Percentiles rank a stretch among this genome's conserved stretches.
Conservation (phyloP, 2,797 vertebrate genomes). For the Argyrosomus regius region DNA sequence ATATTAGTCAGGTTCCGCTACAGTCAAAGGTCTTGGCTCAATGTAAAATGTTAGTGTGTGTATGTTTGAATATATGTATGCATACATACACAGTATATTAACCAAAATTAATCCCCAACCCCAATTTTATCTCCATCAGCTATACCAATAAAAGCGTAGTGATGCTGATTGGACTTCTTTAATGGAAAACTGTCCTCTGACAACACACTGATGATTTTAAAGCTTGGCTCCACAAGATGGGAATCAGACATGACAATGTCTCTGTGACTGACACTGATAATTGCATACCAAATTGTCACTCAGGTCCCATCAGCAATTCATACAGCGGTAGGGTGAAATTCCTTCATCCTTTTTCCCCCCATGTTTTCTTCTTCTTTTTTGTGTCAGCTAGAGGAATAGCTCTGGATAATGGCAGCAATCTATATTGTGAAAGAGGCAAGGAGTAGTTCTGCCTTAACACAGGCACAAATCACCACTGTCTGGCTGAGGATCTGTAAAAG, state of each 20-base stretch:
- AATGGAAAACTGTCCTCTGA: slow-evolving; percentile 36
- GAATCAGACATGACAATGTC: slow-evolving; percentile 68
- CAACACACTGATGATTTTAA: slow-evolving; percentile 23
- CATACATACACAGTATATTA: slow-evolving; percentile 35
- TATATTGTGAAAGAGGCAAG: slow-evolving; percentile 80
- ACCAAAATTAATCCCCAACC: slow-evolving; percentile 24
- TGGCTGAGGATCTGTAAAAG: slow-evolving; percentile 68
- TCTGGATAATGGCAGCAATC: slow-evolving; percentile 84
- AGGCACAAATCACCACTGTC: slow-evolving; percentile 76
- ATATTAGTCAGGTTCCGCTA: slow-evolving; percentile 54
- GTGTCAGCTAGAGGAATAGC: slow-evolving; percentile 79
- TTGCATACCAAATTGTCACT: slow-evolving; percentile 83
- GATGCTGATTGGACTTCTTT: slow-evolving; percentile 36
- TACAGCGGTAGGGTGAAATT: slow-evolving; percentile 75
- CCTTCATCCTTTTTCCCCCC: slow-evolving; percentile 63
- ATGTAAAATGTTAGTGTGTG: slow-evolving; percentile 17
- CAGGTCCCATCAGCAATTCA: slow-evolving; percentile 81
- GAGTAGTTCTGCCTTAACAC: slow-evolving; percentile 72
- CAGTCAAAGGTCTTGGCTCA: slow-evolving; percentile 42
- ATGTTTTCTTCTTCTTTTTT: slow-evolving; percentile 67
- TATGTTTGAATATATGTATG: slow-evolving; percentile 1
- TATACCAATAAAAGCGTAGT: slow-evolving; percentile 20
- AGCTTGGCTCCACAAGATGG: slow-evolving; percentile 47
- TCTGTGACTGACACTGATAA: slow-evolving; percentile 80
- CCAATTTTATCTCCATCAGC: slow-evolving; percentile 27